These are phyloP conservation scores for Lanius collurio DNA, from an alignment of 2,113 vertebrate genomes.

Conservation along the genomic window DNA sequence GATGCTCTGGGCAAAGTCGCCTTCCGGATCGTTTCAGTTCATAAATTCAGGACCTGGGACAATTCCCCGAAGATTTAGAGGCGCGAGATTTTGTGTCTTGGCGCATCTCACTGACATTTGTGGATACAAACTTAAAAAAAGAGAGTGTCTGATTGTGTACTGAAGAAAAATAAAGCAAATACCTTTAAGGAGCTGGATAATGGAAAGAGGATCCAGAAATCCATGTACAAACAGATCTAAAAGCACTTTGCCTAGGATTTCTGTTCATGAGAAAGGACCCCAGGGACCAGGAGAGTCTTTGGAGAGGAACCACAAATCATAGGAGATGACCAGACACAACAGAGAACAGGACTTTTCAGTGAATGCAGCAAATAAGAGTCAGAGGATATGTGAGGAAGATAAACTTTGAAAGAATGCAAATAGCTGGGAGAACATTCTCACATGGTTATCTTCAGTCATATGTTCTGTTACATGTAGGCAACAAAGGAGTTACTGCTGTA, in stretches of 20 bases:
- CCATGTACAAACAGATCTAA: background rate
- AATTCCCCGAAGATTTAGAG: constrained; percentile 41
- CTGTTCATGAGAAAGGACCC: background rate
- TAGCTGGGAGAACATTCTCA: background rate
- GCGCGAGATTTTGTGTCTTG: rapidly evolving
- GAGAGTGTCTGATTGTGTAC: background rate
- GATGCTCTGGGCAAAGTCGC: background rate
- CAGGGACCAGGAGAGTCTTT: background rate
- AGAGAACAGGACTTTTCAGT: background rate
- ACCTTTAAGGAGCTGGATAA: background rate
- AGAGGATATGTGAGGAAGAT: background rate
- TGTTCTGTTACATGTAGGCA: background rate
- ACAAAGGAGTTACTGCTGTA: background rate
- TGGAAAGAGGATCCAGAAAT: background rate
- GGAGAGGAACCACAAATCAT: background rate
- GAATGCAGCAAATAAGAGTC: background rate
- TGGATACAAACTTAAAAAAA: background rate
- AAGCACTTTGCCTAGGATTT: background rate
- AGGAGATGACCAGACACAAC: background rate
- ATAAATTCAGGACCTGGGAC: constrained; percentile 64
- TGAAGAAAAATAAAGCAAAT: background rate
- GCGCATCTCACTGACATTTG: background rate
- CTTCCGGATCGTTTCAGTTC: background rate
- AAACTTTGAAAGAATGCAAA: background rate
- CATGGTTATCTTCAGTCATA: background rate